These are phyloP conservation scores for Lasioglossum oenotherae DNA, from an alignment of 2,888 invertebrate species.

Conservation along the genomic window DNA sequence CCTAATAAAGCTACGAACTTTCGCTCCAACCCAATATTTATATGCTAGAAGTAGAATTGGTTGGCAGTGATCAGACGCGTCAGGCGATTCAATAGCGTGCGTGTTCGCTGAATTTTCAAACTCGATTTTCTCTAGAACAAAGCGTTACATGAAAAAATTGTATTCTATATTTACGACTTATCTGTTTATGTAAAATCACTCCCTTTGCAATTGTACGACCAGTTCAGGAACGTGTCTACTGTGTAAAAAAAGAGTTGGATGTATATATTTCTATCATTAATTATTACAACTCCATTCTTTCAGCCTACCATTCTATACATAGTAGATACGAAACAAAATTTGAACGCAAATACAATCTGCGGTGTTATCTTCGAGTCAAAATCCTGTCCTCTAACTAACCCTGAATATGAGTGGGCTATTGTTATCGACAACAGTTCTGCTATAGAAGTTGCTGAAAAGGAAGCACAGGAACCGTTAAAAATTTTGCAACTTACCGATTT, in stretches of 20 bases:
- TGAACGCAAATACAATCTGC: constrained; percentile 86
- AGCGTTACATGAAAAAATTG: too few relatives aligned
- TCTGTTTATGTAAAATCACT: too few relatives aligned
- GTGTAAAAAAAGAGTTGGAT: neutral
- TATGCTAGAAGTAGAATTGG: too few relatives aligned
- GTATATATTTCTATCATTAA: constrained; percentile 18
- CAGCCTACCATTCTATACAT: constrained; percentile 88
- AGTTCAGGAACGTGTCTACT: neutral
- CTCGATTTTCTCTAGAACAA: too few relatives aligned
- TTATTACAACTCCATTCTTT: constrained; percentile 15
- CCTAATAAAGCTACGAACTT: too few relatives aligned
- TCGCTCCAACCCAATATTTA: too few relatives aligned
- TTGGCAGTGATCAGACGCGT: too few relatives aligned
- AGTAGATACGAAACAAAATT: constrained; percentile 85
- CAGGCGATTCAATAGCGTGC: too few relatives aligned
- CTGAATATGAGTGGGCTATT: constrained; percentile 86
- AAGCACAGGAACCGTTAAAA: constrained; percentile 81
- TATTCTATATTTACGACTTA: too few relatives aligned
- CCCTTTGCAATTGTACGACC: too few relatives aligned
- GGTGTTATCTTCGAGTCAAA: constrained; percentile 86
- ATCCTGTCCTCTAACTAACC: constrained; percentile 83
- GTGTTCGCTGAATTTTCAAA: too few relatives aligned
- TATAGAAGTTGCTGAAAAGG: constrained; percentile 25
- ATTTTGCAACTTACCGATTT: constrained; percentile 91
- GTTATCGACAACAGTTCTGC: constrained; percentile 68